Conservation (phyloP, 2,888 invertebrate genomes). For the Bugulina stolonifera region DNA sequence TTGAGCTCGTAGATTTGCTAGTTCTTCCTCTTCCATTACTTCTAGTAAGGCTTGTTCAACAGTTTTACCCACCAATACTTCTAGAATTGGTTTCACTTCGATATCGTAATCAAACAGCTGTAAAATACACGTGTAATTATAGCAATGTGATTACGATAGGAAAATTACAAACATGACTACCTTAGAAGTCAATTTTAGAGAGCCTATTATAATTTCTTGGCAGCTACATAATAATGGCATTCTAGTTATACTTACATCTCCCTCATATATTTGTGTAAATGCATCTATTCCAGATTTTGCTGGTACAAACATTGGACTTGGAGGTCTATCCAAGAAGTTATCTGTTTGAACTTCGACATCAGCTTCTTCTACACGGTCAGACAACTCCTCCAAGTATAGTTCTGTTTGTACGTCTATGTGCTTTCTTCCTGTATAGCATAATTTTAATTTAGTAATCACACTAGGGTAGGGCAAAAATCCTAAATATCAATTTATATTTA, state of each 20-base stretch:
- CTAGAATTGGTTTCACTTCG: conserved; percentile 82
- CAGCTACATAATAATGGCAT: not conserved
- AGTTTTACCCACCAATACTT: conserved; percentile 80
- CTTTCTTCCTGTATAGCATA: conserved; percentile 56
- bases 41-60: conserved; percentile 82
- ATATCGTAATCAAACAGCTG: conserved; percentile 82
- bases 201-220: too few relatives aligned
- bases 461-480: too few relatives aligned
- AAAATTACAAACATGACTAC: too few relatives aligned
- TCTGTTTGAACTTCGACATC: conserved; percentile 82
- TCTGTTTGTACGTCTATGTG: conserved; percentile 87
- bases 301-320: conserved; percentile 70
- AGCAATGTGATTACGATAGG: not conserved
- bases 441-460: too few relatives aligned
- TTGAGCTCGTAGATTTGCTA: conserved; percentile 72
- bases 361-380: conserved; percentile 58
- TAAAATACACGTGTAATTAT: conserved; percentile 20
- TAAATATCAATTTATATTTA: too few relatives aligned
- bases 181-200: too few relatives aligned
- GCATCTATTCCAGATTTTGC: conserved; percentile 74
- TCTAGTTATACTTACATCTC: conserved; percentile 62
- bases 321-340: conserved; percentile 73
- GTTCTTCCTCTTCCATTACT: conserved; percentile 86
- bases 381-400: conserved; percentile 75
- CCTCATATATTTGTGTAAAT: conserved; percentile 79